These are phyloP conservation scores for Phasia obesa DNA, from an alignment of 2,888 invertebrate species.

Conservation along the genomic window DNA sequence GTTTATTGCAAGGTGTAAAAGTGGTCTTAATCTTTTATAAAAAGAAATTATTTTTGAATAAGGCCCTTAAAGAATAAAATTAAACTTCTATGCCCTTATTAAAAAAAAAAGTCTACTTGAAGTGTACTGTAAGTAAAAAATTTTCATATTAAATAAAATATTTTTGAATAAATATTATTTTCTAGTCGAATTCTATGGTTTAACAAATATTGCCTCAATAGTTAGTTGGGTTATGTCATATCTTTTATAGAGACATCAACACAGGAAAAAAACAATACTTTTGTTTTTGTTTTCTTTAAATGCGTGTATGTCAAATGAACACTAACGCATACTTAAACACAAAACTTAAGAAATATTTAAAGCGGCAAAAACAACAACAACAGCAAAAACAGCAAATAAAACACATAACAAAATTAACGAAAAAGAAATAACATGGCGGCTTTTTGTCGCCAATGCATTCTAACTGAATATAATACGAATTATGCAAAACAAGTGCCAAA, in stretches of 20 bases:
- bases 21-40: too few species aligned
- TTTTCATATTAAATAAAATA: too few species aligned
- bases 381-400: not conserved
- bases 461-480: constrained; percentile 66
- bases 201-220: too few species aligned
- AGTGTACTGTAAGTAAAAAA: too few species aligned
- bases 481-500: constrained; percentile 69
- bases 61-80: too few species aligned
- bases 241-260: constrained; percentile 4
- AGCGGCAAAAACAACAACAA: constrained; percentile 37
- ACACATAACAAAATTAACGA: constrained; percentile 12
- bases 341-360: constrained; percentile 48
- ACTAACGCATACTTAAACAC: constrained; percentile 27
- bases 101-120: too few species aligned
- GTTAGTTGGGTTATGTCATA: not conserved
- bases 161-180: too few species aligned
- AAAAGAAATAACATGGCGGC: constrained; percentile 68
- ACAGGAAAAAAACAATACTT: constrained; percentile 28
- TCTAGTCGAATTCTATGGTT: too few species aligned
- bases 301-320: constrained; percentile 68
- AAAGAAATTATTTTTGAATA: too few species aligned
- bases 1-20: too few species aligned
- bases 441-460: constrained; percentile 70
- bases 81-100: too few species aligned
- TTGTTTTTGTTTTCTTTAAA: constrained; percentile 4